A percentile compares a stretch with the other conserved stretches of the same genome.
Conservation (phyloP, 2,888 invertebrate genomes). For the Coenonympha arcania region DNA sequence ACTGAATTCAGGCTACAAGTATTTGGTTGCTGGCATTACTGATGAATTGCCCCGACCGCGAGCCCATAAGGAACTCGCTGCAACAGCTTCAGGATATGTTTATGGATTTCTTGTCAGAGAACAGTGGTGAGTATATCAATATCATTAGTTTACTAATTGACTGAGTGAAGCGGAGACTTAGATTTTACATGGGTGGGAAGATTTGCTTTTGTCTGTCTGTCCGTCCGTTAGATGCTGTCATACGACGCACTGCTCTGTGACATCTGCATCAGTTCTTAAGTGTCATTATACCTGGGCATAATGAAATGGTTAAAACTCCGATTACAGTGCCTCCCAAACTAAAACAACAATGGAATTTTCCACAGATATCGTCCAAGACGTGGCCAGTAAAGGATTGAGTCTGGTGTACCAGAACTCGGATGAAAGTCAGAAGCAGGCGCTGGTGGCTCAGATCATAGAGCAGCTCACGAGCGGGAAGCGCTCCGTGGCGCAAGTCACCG, state of each 20-base stretch:
- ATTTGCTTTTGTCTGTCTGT: too few species aligned
- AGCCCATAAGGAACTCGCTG: conserved; percentile 78
- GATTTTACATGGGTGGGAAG: too few species aligned
- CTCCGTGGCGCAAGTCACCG: conserved; percentile 81
- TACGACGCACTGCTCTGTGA: too few species aligned
- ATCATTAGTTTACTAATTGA: too few species aligned
- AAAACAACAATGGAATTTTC: conserved; percentile 13
- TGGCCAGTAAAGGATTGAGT: conserved; percentile 92
- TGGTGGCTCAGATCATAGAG: conserved; percentile 85
- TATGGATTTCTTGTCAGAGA: conserved; percentile 89
- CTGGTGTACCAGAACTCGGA: conserved; percentile 88
- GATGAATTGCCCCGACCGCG: conserved; percentile 83
- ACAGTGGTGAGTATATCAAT: conserved; percentile 79
- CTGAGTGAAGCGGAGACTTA: too few species aligned
- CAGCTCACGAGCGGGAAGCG: conserved; percentile 87
- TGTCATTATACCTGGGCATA: too few species aligned
- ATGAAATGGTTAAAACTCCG: too few species aligned
- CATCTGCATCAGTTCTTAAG: too few species aligned
- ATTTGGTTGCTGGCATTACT: conserved; percentile 90
- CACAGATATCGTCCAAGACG: conserved; percentile 92
- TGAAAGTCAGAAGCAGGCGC: conserved; percentile 78
- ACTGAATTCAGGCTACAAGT: conserved; percentile 76
- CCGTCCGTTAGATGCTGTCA: too few species aligned
- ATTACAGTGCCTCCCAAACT: not conserved
- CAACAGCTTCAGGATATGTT: conserved; percentile 85